A percentile compares a stretch with the other conserved stretches of the same genome.
Evolutionary conservation across 2,888 invertebrate species (phyloP).

Genomic region (Diabrotica balteata): DNA sequence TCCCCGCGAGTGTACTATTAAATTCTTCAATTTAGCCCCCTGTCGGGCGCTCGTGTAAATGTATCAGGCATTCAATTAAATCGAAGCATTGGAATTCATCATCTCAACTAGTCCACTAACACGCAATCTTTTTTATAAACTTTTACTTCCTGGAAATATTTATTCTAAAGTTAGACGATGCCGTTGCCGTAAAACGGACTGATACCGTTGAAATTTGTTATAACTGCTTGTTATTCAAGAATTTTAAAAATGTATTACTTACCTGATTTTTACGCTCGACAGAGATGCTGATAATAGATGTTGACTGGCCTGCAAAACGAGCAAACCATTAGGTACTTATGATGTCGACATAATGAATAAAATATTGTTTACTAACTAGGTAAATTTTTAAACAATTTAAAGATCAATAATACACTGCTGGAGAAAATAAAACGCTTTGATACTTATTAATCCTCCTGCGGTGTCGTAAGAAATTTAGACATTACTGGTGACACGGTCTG

Average conservation of each 20-base stretch:
- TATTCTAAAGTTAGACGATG: neutral
- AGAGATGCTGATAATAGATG: too few species aligned
- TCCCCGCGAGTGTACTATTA: too few species aligned
- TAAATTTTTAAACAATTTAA: too few species aligned
- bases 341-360: too few species aligned
- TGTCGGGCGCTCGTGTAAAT: slow-evolving; percentile 1
- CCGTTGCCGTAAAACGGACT: neutral
- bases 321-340: too few species aligned
- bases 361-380: too few species aligned
- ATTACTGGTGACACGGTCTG: too few species aligned
- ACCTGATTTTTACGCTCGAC: neutral
- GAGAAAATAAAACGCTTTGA: too few species aligned
- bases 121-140: slow-evolving; percentile 22
- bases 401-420: too few species aligned
- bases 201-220: neutral
- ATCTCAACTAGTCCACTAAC: slow-evolving; percentile 14
- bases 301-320: too few species aligned
- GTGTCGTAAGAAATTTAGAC: too few species aligned
- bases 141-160: slow-evolving; percentile 21
- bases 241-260: neutral
- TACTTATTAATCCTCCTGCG: too few species aligned
- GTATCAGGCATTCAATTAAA: slow-evolving; percentile 15
- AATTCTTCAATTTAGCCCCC: neutral
- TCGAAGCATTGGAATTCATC: slow-evolving; percentile 18
- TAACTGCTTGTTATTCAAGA: slow-evolving; percentile 1